Evolutionary conservation across 2,797 vertebrate genomes (phyloP).

Genomic region (Psittacula echo): DNA sequence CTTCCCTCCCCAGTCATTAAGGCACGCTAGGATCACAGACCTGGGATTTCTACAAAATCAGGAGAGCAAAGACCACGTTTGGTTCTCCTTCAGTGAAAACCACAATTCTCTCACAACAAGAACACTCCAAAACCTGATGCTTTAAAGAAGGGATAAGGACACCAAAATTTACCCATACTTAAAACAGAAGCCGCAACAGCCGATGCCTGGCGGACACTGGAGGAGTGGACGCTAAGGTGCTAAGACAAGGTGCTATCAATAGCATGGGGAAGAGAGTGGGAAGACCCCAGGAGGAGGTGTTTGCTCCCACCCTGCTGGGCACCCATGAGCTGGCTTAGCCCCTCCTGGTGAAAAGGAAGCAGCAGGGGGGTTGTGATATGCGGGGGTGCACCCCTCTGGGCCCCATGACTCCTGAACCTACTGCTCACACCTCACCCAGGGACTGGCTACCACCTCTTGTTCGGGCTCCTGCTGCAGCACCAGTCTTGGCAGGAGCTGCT

Average conservation of each 20-base stretch:
- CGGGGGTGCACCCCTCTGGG: accelerated
- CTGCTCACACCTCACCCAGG: neutral
- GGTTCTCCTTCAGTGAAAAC: neutral
- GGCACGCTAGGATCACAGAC: accelerated
- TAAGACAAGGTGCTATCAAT: accelerated
- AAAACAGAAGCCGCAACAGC: neutral
- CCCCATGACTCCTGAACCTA: neutral
- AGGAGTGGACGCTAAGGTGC: neutral
- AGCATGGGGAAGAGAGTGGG: neutral
- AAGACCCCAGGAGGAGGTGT: neutral
- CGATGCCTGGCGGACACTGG: neutral
- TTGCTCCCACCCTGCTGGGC: neutral
- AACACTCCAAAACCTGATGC: neutral
- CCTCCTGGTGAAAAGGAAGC: neutral
- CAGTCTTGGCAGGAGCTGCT: neutral
- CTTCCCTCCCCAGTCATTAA: neutral
- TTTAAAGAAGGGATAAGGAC: neutral
- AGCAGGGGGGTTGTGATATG: accelerated
- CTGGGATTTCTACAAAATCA: neutral
- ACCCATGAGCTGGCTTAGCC: neutral
- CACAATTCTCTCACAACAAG: neutral
- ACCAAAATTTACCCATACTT: accelerated
- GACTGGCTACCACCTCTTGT: neutral
- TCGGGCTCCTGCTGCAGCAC: neutral
- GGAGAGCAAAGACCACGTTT: neutral